A percentile compares a stretch with the other conserved stretches of the same genome.
Conservation (phyloP, 2,888 invertebrate genomes). For the Epinotia demarniana region DNA sequence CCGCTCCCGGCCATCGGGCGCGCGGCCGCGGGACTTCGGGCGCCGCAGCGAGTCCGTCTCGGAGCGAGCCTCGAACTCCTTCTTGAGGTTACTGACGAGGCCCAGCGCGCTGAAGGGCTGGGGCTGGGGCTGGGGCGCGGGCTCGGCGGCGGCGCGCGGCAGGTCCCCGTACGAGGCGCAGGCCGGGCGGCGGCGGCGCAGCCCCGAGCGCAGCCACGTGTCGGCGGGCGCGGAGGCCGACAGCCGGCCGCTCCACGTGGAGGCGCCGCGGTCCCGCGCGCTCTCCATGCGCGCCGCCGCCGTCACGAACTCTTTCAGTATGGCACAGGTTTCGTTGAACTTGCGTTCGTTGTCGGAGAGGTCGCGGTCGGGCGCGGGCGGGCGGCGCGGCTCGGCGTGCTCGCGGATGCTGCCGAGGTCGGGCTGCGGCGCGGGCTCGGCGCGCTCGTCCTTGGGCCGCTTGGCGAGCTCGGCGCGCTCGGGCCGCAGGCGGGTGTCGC, state of each 20-base stretch:
- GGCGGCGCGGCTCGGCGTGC: conserved; percentile 60
- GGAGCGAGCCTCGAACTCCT: conserved; percentile 92
- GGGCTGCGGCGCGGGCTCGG: conserved; percentile 46
- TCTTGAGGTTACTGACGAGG: conserved; percentile 93
- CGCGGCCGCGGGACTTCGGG: conserved; percentile 53
- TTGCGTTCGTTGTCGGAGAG: conserved; percentile 74
- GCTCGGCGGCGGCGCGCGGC: conserved; percentile 63
- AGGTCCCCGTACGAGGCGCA: conserved; percentile 76
- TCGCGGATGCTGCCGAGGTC: conserved; percentile 74
- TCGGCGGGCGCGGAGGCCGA: conserved; percentile 87
- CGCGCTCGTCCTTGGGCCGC: conserved; percentile 51
- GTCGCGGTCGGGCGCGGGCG: conserved; percentile 46
- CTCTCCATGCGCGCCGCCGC: conserved; percentile 73
- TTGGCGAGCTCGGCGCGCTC: conserved; percentile 58
- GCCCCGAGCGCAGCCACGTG: conserved; percentile 78
- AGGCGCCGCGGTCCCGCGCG: conserved; percentile 68
- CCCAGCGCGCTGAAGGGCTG: conserved; percentile 81
- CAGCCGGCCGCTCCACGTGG: conserved; percentile 80
- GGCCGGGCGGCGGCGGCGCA: conserved; percentile 73
- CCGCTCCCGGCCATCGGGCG: conserved; percentile 54
- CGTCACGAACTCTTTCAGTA: conserved; percentile 83
- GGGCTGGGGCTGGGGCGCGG: conserved; percentile 42
- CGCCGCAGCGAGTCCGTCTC: conserved; percentile 60
- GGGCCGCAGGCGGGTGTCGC: conserved; percentile 82
- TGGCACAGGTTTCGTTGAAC: conserved; percentile 85